Evolutionary conservation across 1,140 invertebrate species (phyloP), one percentile per base, ranked within the genome.

Genomic region (Sitobion miscanthi): DNA sequence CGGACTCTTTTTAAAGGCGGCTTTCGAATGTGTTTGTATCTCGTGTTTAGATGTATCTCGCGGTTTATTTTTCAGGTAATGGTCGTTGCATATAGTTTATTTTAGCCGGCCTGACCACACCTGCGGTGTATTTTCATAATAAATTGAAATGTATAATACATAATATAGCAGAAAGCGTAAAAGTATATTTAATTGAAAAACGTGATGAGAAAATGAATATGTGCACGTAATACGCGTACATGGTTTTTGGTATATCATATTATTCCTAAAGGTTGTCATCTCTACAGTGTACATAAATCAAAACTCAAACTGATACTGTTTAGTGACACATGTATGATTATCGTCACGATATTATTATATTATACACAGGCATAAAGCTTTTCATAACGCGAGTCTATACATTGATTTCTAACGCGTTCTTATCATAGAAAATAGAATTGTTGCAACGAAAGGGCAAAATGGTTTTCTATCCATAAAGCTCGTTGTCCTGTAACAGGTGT

Each of bases 141-240:
- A 45, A 38, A 23, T 21, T 38, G 14, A 38, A 69, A 35, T 49
- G 2, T 20, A 17, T 30, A 0, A 23, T 23, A 38, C 35, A 47
- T 42, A 77, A 47, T 42, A 77, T n/a, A 2, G 7, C 38, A 83
- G n/a, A 83, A 38, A 83, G 38, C 83, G 47, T 52, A 49, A n/a
- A 35, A 17, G 11, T 52, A 52, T n/a, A 35, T 52, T 88, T 88
- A 88, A 88, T 49, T 88, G 30, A 49, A 52, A 88, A 88, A 88
- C n/a, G 86, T 52, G 86, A 88, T 88, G 35, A 17, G 47, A 52
- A 88, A 52, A 52, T 88, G 0, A 35, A 88, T n/a, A 23, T 17
- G 47, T 8, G 11, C 45, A 23, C 30, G 30, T 49, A 86, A 86
- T 42, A 42, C 1, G 4, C 8, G 30, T 42, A 83, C 35, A 38